phyloP scores from a whole-genome alignment of 2,797 vertebrate genomes.

The Rhinichthys osculus region DNA sequence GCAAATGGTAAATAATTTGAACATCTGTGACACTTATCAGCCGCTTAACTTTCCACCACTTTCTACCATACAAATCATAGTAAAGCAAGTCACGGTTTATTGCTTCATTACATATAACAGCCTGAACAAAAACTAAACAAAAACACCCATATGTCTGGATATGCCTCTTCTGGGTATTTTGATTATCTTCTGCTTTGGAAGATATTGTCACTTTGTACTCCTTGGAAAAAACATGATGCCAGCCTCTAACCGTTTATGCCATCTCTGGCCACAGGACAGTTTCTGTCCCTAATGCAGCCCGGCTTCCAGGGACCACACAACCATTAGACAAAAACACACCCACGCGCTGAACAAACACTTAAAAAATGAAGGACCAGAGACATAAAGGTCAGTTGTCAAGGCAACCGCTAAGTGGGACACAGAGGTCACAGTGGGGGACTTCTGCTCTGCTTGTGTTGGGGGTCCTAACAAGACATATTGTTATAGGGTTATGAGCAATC shows the following conservation, averaged over 20 bases:
- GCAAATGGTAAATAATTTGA: not conserved
- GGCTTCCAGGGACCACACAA: not conserved
- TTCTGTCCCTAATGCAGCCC: constrained; percentile 20
- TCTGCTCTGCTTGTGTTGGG: not conserved
- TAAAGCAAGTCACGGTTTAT: not conserved
- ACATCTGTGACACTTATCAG: not conserved
- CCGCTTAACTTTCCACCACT: not conserved
- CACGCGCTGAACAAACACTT: constrained; percentile 7
- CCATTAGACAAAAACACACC: constrained; percentile 25
- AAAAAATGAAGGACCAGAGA: constrained; percentile 4
- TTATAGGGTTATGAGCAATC: constrained; percentile 35
- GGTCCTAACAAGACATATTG: constrained; percentile 23
- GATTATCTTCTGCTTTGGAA: constrained; percentile 7
- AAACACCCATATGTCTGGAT: not conserved
- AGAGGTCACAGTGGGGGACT: constrained; percentile 8
- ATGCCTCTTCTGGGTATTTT: not conserved
- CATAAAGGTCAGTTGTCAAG: constrained; percentile 19
- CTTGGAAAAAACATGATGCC: not conserved
- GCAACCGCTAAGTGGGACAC: constrained; percentile 5
- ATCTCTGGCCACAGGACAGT: constrained; percentile 23
- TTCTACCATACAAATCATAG: not conserved
- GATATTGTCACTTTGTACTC: not conserved
- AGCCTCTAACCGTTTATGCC: not conserved
- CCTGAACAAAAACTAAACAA: not conserved
- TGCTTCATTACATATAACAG: not conserved